phyloP scores from a whole-genome alignment of 2,888 invertebrate genomes.

The Lycaena phlaeas region DNA sequence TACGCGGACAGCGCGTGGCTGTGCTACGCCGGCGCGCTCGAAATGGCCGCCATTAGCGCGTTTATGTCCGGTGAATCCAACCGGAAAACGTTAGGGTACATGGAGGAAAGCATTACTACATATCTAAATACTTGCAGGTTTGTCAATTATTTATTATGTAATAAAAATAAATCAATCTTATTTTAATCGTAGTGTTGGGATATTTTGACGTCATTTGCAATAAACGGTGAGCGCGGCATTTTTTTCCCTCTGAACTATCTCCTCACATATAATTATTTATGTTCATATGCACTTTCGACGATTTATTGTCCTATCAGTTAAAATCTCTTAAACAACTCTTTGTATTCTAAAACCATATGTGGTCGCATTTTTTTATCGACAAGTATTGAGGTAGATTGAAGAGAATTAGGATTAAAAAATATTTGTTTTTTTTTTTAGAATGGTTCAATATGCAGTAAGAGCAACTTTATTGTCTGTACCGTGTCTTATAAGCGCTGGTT shows the following conservation, averaged over 20 bases:
- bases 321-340: too few species aligned
- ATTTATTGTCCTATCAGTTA: too few species aligned
- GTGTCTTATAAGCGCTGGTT: conserved; percentile 83
- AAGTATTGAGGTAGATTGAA: too few species aligned
- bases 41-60: conserved; percentile 95
- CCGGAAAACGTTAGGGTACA: conserved; percentile 87
- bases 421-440: conserved; percentile 58
- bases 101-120: conserved; percentile 94
- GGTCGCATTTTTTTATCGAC: too few species aligned
- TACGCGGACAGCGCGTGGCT: conserved; percentile 97
- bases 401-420: too few species aligned
- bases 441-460: conserved; percentile 93
- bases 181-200: too few species aligned
- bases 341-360: too few species aligned
- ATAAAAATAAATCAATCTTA: neutral
- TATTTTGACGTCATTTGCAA: too few species aligned
- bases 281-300: too few species aligned
- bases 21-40: conserved; percentile 95
- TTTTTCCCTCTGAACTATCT: too few species aligned
- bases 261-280: too few species aligned
- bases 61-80: conserved; percentile 89
- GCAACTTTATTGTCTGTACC: conserved; percentile 92
- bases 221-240: too few species aligned
- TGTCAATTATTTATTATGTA: conserved; percentile 23
- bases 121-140: conserved; percentile 93